These are phyloP conservation scores for Colinus virginianus DNA, from an alignment of 2,113 vertebrate species.

Conservation along the genomic window DNA sequence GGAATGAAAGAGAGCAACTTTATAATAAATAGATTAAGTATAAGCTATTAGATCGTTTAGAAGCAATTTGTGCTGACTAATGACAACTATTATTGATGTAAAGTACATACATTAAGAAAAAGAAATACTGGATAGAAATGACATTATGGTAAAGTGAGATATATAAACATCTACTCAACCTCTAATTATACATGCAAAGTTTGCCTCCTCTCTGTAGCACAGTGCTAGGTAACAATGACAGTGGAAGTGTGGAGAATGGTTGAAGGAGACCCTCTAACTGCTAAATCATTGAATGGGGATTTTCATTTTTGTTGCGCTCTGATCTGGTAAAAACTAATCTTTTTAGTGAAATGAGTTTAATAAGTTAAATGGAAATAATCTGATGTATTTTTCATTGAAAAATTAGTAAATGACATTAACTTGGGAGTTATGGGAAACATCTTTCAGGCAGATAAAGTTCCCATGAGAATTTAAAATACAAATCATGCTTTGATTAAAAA, in stretches of 20 bases:
- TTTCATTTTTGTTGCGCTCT: neutral
- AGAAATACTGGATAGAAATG: conserved; percentile 12
- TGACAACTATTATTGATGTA: conserved; percentile 13
- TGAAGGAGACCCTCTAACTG: neutral
- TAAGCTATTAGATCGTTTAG: conserved; percentile 66
- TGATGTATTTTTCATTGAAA: neutral
- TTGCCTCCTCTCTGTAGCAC: neutral
- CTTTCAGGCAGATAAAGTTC: neutral
- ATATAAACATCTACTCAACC: neutral
- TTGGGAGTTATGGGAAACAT: neutral
- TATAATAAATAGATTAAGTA: conserved; percentile 38
- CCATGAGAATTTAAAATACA: neutral
- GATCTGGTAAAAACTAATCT: neutral
- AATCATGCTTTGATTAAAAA: neutral
- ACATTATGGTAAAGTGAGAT: neutral
- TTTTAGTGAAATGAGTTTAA: neutral
- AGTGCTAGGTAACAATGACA: neutral
- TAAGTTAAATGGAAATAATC: neutral
- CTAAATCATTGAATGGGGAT: neutral
- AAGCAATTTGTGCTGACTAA: conserved; percentile 69
- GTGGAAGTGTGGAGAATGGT: neutral
- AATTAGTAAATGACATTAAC: neutral
- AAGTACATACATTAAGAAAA: conserved; percentile 43
- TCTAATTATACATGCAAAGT: neutral
- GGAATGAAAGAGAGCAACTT: conserved; percentile 46